Conservation (phyloP, 2,113 vertebrate genomes). For the Malaclemys terrapin region DNA sequence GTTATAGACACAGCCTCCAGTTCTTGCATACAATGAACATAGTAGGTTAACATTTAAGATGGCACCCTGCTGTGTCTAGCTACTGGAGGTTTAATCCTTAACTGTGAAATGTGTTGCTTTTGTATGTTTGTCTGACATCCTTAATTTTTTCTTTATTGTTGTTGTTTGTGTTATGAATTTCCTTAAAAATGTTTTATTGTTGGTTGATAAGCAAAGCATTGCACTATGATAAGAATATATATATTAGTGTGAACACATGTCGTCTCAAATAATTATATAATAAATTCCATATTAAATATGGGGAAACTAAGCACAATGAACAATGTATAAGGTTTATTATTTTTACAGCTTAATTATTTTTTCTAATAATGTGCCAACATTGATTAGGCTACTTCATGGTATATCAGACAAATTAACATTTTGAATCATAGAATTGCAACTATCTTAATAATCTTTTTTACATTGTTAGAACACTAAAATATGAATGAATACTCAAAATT, state of each 20-base stretch:
- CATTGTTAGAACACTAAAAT: background rate
- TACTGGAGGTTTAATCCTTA: conserved; percentile 5
- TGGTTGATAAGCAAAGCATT: background rate
- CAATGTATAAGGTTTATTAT: background rate
- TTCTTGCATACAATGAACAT: background rate
- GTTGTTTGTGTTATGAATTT: background rate
- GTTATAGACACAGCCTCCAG: background rate
- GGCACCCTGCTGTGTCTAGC: background rate
- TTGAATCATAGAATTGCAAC: background rate
- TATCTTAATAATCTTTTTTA: background rate
- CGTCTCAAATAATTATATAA: background rate
- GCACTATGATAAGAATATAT: background rate
- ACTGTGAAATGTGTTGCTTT: background rate
- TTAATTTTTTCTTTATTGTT: background rate
- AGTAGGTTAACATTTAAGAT: conserved; percentile 3
- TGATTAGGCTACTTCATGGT: background rate
- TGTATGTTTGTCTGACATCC: background rate
- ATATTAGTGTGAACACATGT: background rate
- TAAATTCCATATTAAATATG: background rate
- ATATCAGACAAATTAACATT: background rate
- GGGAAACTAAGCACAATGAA: background rate
- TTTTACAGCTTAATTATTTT: background rate
- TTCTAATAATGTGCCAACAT: background rate
- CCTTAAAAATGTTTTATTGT: background rate
- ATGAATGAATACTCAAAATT: background rate